Percentiles rank a stretch among this genome's conserved stretches.
phyloP scores from a whole-genome alignment of 2,113 vertebrate species.

The Cyanocitta stelleri region DNA sequence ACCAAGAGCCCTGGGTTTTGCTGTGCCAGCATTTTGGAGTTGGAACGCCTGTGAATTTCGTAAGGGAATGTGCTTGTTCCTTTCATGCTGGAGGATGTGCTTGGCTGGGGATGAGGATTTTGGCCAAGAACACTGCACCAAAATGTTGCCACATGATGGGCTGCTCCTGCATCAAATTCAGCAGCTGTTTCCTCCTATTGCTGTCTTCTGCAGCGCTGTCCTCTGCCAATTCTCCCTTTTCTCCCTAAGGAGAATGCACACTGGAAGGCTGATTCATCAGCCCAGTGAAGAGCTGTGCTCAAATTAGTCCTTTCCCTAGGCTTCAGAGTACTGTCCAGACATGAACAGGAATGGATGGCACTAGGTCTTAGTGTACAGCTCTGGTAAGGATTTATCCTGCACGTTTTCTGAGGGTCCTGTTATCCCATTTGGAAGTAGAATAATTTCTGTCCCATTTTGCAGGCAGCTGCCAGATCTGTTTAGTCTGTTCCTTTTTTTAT shows the following conservation, averaged over 20 bases:
- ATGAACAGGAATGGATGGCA: not conserved
- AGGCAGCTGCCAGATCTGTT: not conserved
- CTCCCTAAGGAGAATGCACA: not conserved
- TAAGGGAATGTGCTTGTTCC: not conserved
- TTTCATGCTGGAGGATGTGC: not conserved
- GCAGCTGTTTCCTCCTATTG: slow-evolving; percentile 24
- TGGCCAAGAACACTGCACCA: slow-evolving; percentile 26
- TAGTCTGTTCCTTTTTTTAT: not conserved
- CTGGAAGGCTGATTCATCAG: slow-evolving; percentile 48
- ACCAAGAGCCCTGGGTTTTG: not conserved
- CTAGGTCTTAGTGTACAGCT: not conserved
- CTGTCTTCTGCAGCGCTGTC: not conserved
- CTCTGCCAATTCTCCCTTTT: slow-evolving; percentile 29
- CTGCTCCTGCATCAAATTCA: slow-evolving; percentile 13
- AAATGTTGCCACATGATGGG: not conserved
- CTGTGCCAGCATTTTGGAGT: not conserved
- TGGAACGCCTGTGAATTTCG: not conserved
- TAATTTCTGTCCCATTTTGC: not conserved
- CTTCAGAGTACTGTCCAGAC: not conserved
- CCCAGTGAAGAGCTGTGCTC: not conserved
- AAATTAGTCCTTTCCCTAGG: slow-evolving; percentile 1
- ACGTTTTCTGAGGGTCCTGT: not conserved
- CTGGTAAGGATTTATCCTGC: not conserved
- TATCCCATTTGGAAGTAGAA: not conserved
- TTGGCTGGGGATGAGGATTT: not conserved